Evolutionary conservation across 2,113 vertebrate genomes (phyloP).

Genomic region (Triplophysa dalaica): DNA sequence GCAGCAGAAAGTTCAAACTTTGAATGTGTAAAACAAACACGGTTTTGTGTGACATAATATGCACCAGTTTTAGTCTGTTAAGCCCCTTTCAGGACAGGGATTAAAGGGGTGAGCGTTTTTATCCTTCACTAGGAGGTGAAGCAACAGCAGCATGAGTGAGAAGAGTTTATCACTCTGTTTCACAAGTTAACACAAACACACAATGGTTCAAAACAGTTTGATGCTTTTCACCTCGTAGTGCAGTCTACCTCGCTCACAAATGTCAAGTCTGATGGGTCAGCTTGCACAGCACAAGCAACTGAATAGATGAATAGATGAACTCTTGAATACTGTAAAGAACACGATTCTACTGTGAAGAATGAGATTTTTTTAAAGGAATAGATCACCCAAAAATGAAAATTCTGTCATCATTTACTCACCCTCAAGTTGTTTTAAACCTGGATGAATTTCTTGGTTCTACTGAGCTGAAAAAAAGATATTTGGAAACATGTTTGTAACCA

Average conservation of each 20-base stretch:
- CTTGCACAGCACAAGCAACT: neutral
- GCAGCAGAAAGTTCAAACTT: constrained; percentile 48
- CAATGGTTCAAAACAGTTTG: neutral
- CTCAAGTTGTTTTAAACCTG: no score
- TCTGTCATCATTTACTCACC: no score
- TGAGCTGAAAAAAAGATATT: no score
- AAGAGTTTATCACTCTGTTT: neutral
- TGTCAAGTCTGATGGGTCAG: neutral
- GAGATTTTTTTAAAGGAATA: no score
- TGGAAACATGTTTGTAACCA: no score
- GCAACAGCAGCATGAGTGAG: constrained; percentile 6
- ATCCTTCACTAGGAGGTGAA: neutral
- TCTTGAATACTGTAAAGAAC: no score
- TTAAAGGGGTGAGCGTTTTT: constrained; percentile 22
- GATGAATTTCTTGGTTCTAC: no score
- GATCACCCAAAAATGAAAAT: no score
- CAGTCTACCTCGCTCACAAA: neutral
- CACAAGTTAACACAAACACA: neutral
- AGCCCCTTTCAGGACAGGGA: constrained; percentile 35
- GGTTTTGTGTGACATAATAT: constrained; percentile 43
- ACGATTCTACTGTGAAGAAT: no score
- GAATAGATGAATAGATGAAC: neutral
- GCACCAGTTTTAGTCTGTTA: constrained; percentile 32
- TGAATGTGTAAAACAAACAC: constrained; percentile 58
- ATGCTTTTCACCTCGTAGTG: neutral